Base-by-base conservation (phyloP, 2,113 vertebrate species). In the Callipepla squamata region DNA sequence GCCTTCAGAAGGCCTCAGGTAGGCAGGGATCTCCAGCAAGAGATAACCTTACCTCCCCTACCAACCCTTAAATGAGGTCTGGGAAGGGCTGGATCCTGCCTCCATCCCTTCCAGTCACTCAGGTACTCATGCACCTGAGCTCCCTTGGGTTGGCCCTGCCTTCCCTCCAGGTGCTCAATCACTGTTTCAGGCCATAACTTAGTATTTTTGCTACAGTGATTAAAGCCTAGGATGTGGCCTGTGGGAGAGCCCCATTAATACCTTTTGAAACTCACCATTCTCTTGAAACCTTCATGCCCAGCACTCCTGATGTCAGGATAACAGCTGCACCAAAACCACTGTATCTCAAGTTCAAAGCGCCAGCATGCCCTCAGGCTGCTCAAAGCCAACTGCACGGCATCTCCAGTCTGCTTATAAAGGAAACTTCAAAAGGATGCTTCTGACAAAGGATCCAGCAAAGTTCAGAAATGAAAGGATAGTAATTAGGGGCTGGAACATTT, bases 251-350 rank as follows among this genome's bases (percentile, higher is more conserved):
- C 9, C 38, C 30, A 11, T 45, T 62, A 51, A 58, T 28, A 58
- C 25, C 45, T 48, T 34, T 62, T 48, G 65, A 62, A 75, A 50
- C 40, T 79, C 74, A 70, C 80, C 15, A 2, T 17, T 44, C 15
- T 87, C 80, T 62, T 23, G 74, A 85, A 82, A 32, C 50, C 66
- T 69, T 1, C 0, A 26, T 32, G 79, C 26, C 11, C 14, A 38
- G 42, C 21, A 7, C 59, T 45, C 80, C 50, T 83, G 62, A 61
- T 61, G 75, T 18, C 23, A 22, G 80, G 69, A 44, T 9, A 81
- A 86, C 0, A 7, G 83, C 66, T 15, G 7, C 1, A 1, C 63
- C 67, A 26, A 40, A 73, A 89, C 79, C 3, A 0, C 38, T 0
- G 0, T 15, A 4, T 81, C 14, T 90, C 79, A 91, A 73, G 63